phyloP scores from a whole-genome alignment of 2,888 invertebrate species.

The Lucinisca nassula region DNA sequence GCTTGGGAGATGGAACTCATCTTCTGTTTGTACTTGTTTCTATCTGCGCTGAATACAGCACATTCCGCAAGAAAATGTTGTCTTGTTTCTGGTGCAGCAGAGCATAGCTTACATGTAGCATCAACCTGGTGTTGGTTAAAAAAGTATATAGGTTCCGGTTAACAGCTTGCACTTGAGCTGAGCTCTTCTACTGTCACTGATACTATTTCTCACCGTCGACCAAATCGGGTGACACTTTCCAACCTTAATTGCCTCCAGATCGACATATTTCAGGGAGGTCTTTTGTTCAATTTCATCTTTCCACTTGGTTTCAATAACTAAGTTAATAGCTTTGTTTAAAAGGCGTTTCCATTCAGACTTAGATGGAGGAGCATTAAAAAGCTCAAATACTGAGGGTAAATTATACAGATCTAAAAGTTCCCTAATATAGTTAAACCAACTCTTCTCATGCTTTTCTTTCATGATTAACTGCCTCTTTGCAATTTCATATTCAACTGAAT shows the following conservation, averaged over 20 bases:
- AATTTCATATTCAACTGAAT: not conserved
- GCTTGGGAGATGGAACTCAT: too few relatives aligned
- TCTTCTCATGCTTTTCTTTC: too few relatives aligned
- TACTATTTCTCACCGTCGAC: not conserved
- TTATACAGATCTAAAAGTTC: not conserved
- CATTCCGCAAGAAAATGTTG: constrained; percentile 1
- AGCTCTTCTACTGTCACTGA: not conserved
- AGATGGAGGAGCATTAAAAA: not conserved
- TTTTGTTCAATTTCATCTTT: not conserved
- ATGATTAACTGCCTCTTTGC: constrained; percentile 18
- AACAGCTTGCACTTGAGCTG: not conserved
- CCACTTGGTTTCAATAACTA: not conserved
- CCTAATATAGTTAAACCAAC: not conserved
- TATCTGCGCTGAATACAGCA: too few relatives aligned
- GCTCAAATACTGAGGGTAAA: not conserved
- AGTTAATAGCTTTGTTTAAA: too few relatives aligned
- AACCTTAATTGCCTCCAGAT: not conserved
- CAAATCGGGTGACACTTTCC: not conserved
- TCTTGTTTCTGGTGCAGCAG: not conserved
- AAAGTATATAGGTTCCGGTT: too few relatives aligned
- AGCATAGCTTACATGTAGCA: not conserved
- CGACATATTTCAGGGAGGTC: constrained; percentile 1
- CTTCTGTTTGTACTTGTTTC: too few relatives aligned
- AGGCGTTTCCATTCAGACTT: too few relatives aligned
- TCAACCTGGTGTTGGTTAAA: constrained; percentile 7